These are phyloP conservation scores for Leucoptera coffeella DNA, from an alignment of 2,888 invertebrate genomes.

Conservation along the genomic window DNA sequence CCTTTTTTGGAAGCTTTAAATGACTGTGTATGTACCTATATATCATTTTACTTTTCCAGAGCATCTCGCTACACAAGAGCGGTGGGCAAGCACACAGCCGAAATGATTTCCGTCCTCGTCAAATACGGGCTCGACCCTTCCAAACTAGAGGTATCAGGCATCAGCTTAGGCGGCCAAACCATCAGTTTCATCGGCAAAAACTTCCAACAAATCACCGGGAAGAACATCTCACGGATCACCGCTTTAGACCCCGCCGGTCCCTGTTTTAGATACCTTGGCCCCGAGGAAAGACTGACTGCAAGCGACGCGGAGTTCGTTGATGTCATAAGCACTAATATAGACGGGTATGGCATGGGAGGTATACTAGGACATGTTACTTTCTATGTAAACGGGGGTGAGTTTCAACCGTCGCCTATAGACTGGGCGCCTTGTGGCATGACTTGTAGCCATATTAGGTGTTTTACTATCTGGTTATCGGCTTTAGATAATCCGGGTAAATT, in stretches of 20 bases:
- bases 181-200: conserved; percentile 11
- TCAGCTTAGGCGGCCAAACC: conserved; percentile 11
- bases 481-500: conserved; percentile 15
- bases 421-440: conserved; percentile 14
- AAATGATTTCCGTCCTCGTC: conserved; percentile 9
- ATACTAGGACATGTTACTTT: conserved; percentile 11
- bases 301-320: conserved; percentile 11
- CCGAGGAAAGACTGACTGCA: conserved; percentile 9
- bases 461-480: conserved; percentile 16
- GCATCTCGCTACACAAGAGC: conserved; percentile 8
- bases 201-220: conserved; percentile 9
- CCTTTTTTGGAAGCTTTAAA: no score
- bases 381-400: conserved; percentile 17
- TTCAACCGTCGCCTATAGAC: conserved; percentile 15
- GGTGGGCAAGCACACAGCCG: conserved; percentile 9
- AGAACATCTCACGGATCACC: conserved; percentile 8
- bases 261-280: conserved; percentile 10
- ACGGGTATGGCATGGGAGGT: conserved; percentile 9
- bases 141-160: conserved; percentile 9
- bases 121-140: conserved; percentile 8
- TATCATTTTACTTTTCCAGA: conserved; percentile 5
- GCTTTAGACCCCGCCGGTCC: conserved; percentile 11
- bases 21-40: no score
- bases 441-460: conserved; percentile 17
- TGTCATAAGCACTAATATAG: conserved; percentile 9